Evolutionary conservation across 2,888 invertebrate species (phyloP).

Genomic region (Ethmia dodecea): DNA sequence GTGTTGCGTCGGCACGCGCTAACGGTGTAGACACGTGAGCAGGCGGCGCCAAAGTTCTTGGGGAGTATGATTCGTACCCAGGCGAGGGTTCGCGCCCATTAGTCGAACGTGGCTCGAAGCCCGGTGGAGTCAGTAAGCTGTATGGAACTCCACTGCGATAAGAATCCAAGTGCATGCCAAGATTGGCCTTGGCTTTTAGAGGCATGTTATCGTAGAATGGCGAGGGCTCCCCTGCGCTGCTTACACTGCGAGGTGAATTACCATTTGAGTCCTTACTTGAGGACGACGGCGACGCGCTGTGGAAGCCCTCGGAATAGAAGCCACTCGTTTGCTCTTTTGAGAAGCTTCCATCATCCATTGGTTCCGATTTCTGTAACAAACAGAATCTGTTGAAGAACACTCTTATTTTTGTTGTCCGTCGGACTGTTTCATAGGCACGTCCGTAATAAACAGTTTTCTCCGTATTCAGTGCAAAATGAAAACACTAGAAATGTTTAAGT

Average conservation of each 20-base stretch:
- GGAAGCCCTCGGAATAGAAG: constrained; percentile 79
- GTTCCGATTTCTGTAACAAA: constrained; percentile 77
- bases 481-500: no score
- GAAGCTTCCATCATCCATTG: constrained; percentile 59
- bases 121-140: constrained; percentile 80
- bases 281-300: constrained; percentile 78
- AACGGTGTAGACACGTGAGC: constrained; percentile 57
- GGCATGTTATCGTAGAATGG: constrained; percentile 59
- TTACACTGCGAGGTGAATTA: constrained; percentile 67
- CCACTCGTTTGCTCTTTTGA: constrained; percentile 78
- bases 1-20: constrained; percentile 56
- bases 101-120: constrained; percentile 56
- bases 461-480: no score
- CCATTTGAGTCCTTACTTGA: constrained; percentile 73
- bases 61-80: constrained; percentile 50
- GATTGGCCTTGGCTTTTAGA: constrained; percentile 62
- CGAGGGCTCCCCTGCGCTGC: constrained; percentile 55
- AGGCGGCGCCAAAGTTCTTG: constrained; percentile 46
- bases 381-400: no score
- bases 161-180: constrained; percentile 59
- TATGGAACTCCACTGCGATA: constrained; percentile 71
- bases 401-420: no score
- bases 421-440: no score
- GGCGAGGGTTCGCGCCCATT: constrained; percentile 55
- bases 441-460: no score